Percentiles rank a stretch among this genome's conserved stretches.
These are phyloP conservation scores for Conopomorpha cramerella DNA, from an alignment of 1,140 invertebrate species.

Conservation along the genomic window DNA sequence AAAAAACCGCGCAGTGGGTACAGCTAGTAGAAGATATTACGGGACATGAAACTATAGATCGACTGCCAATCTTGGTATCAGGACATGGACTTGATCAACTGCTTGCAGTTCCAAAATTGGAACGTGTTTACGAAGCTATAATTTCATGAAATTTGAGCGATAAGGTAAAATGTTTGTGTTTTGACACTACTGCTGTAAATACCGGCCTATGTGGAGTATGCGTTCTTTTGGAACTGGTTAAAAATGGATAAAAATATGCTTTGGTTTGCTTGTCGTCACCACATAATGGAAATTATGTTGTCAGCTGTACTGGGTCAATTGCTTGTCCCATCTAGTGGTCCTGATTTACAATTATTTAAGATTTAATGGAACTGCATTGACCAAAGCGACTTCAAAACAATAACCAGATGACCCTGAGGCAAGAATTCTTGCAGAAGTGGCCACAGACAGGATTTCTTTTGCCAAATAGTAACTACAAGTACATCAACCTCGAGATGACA, in stretches of 20 bases:
- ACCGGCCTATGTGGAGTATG: conserved; percentile 19
- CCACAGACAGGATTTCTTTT: conserved; percentile 8
- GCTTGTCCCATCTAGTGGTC: conserved; percentile 13
- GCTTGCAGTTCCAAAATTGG: no score
- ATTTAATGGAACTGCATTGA: conserved; percentile 20
- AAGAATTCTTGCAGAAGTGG: conserved; percentile 3
- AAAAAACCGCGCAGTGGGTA: no score
- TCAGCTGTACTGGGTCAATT: conserved; percentile 12
- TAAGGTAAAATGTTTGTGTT: conserved; percentile 21
- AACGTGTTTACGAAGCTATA: conserved; percentile 13
- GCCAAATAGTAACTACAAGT: conserved; percentile 8
- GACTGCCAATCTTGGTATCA: conserved; percentile 21
- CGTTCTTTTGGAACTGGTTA: conserved; percentile 16
- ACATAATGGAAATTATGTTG: conserved; percentile 21
- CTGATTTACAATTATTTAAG: conserved; percentile 20
- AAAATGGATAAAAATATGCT: conserved; percentile 19
- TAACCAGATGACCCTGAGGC: conserved; percentile 1
- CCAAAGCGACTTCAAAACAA: conserved; percentile 10
- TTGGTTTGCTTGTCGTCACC: conserved; percentile 22
- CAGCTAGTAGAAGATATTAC: conserved; percentile 13
- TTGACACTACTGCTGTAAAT: conserved; percentile 28
- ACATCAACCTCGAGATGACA: conserved; percentile 17
- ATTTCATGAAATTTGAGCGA: conserved; percentile 13
- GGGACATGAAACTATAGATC: conserved; percentile 15
- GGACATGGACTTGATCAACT: conserved; percentile 16